phyloP scores from a whole-genome alignment of 2,113 vertebrate genomes.

The Tenrec ecaudatus region DNA sequence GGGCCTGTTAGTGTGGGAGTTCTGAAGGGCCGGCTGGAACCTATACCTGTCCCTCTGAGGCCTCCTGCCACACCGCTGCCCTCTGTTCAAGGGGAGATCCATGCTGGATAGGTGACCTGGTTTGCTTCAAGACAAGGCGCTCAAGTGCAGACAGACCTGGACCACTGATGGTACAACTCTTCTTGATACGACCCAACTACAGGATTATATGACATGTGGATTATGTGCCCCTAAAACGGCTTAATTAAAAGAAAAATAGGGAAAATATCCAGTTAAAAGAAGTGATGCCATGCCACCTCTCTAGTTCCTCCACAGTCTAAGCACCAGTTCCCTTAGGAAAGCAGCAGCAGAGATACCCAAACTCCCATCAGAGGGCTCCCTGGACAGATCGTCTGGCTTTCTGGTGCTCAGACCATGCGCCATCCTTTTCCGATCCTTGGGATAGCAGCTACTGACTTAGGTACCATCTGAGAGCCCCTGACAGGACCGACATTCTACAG shows the following conservation, averaged over 20 bases:
- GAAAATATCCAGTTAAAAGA: neutral
- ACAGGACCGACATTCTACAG: neutral
- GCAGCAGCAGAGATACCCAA: neutral
- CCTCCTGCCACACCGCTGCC: neutral
- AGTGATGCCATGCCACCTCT: neutral
- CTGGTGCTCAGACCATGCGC: neutral
- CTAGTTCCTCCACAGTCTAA: neutral
- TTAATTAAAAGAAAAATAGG: neutral
- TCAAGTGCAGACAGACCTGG: neutral
- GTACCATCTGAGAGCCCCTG: neutral
- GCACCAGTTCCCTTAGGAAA: neutral
- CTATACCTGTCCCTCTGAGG: neutral
- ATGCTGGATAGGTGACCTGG: neutral
- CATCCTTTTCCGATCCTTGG: neutral
- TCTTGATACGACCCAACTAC: no score
- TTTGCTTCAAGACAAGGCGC: neutral
- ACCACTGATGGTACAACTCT: neutral
- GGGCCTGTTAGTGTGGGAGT: neutral
- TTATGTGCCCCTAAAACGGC: no score
- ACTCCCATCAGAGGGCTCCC: neutral
- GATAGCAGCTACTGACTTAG: neutral
- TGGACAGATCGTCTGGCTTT: neutral
- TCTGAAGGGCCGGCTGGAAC: constrained; percentile 19
- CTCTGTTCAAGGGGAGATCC: neutral
- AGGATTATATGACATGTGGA: no score